These are phyloP conservation scores for Otolemur crassicaudatus DNA, from an alignment of 2,797 vertebrate species.

Conservation along the genomic window DNA sequence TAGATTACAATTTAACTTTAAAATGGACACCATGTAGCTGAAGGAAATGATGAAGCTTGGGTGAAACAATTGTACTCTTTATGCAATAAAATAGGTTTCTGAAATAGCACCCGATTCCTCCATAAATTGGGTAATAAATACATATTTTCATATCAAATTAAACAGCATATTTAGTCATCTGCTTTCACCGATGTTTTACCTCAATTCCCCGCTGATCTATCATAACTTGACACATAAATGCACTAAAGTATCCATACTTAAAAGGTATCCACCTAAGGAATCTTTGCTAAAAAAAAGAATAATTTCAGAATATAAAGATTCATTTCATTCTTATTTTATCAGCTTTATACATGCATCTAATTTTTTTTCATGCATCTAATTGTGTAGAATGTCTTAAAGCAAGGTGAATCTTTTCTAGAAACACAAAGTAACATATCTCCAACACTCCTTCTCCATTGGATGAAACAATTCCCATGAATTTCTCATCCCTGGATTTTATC, in stretches of 20 bases:
- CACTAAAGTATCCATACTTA: neutral
- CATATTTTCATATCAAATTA: slow-evolving; percentile 1
- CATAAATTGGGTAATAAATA: neutral
- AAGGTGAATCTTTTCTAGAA: neutral
- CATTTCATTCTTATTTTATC: neutral
- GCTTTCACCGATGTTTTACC: neutral
- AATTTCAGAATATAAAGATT: neutral
- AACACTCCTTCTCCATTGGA: neutral
- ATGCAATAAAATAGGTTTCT: neutral
- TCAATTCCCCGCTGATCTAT: neutral
- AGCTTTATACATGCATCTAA: neutral
- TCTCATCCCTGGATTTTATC: neutral
- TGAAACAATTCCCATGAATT: neutral
- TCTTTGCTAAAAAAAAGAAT: slow-evolving; percentile 3
- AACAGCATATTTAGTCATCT: neutral
- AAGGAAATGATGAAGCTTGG: neutral
- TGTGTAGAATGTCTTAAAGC: neutral
- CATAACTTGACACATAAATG: neutral
- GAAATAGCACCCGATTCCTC: neutral
- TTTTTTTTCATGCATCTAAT: neutral
- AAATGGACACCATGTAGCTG: neutral
- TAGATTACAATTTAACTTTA: neutral
- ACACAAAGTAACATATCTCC: neutral
- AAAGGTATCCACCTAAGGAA: neutral
- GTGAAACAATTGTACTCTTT: neutral